A percentile compares a stretch with the other conserved stretches of the same genome.
phyloP scores from a whole-genome alignment of 2,888 invertebrate genomes.

The Meghimatium bilineatum region DNA sequence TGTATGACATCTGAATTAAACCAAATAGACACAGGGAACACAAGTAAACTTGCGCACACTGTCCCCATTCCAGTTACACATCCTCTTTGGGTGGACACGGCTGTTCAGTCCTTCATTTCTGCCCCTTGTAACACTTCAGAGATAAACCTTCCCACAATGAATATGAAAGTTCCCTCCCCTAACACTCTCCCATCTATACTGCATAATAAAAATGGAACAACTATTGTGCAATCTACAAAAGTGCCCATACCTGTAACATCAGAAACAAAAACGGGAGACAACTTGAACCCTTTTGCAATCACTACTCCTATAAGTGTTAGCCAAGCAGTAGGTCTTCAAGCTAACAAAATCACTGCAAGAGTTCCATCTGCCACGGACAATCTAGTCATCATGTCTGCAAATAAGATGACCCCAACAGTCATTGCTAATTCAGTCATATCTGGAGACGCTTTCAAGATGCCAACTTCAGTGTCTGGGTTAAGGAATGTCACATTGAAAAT shows the following conservation, averaged over 20 bases:
- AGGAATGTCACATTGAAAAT: conserved; percentile 46
- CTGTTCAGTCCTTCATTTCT: conserved; percentile 64
- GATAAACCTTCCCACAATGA: conserved; percentile 70
- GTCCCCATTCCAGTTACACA: neutral
- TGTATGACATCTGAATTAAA: neutral
- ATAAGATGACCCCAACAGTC: neutral
- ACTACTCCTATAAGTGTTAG: neutral
- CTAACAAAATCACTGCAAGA: neutral
- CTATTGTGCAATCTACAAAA: conserved; percentile 71
- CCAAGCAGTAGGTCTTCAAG: neutral
- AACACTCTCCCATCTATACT: conserved; percentile 65
- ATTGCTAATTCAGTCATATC: neutral
- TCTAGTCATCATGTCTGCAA: neutral
- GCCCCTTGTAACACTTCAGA: conserved; percentile 45
- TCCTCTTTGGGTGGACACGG: conserved; percentile 40
- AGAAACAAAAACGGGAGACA: conserved; percentile 52
- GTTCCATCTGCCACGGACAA: neutral
- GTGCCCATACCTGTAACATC: conserved; percentile 69
- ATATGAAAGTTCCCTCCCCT: conserved; percentile 71
- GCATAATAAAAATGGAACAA: conserved; percentile 67
- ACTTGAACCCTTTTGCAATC: conserved; percentile 20
- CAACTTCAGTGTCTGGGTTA: conserved; percentile 5
- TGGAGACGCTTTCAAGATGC: neutral
- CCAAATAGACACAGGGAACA: conserved; percentile 10
- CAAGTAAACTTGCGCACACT: neutral